These are phyloP conservation scores for Cephus sareptanus DNA, from an alignment of 2,888 invertebrate species.

Conservation along the genomic window DNA sequence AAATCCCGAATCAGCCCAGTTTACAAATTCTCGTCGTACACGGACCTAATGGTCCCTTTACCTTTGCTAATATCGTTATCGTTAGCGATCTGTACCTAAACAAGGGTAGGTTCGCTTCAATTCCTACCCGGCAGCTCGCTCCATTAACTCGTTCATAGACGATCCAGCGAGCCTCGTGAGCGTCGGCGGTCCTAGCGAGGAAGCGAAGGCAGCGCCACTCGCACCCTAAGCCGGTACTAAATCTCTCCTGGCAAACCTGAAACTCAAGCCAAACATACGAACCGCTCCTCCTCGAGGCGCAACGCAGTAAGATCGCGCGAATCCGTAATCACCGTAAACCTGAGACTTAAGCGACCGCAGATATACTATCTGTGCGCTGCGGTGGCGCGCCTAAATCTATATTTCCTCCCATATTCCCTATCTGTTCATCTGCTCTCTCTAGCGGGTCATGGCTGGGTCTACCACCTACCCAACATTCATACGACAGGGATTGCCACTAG, in stretches of 20 bases:
- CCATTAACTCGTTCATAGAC: conserved; percentile 64
- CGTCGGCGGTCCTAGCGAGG: conserved; percentile 15
- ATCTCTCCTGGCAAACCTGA: conserved; percentile 55
- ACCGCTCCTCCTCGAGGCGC: conserved; percentile 31
- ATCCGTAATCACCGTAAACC: conserved; percentile 60
- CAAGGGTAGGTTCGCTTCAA: background rate
- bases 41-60: background rate
- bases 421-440: conserved; percentile 60
- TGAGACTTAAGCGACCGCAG: conserved; percentile 56
- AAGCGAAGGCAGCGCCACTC: conserved; percentile 29
- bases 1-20: no score
- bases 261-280: conserved; percentile 60
- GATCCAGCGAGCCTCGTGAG: conserved; percentile 47
- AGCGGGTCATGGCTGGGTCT: conserved; percentile 10
- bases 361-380: conserved; percentile 21
- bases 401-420: conserved; percentile 58
- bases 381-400: conserved; percentile 57
- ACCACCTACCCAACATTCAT: no score
- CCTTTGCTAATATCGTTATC: conserved; percentile 49
- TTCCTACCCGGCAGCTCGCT: conserved; percentile 33
- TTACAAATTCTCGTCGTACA: no score
- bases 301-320: conserved; percentile 51
- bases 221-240: conserved; percentile 52
- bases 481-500: no score
- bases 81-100: conserved; percentile 45